phyloP scores from a whole-genome alignment of 1,140 invertebrate species.

The Cherax quadricarinatus region DNA sequence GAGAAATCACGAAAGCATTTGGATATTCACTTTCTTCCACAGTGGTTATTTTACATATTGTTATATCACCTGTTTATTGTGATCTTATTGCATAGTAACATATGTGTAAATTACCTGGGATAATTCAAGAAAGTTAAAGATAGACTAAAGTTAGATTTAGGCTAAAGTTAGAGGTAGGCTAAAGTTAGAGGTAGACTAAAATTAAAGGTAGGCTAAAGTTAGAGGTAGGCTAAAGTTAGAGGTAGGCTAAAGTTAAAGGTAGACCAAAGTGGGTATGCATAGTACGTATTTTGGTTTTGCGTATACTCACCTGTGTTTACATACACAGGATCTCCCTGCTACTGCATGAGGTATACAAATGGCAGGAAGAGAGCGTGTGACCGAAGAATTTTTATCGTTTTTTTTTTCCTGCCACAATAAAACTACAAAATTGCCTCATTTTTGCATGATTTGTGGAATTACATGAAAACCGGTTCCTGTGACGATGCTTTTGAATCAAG shows the following conservation, averaged over 20 bases:
- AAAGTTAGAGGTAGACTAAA: neutral
- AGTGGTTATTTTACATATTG: no score
- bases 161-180: neutral
- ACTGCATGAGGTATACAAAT: neutral
- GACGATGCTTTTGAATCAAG: neutral
- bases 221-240: neutral
- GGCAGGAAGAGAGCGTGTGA: neutral
- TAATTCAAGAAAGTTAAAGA: neutral
- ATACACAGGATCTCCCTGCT: neutral
- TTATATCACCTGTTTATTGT: no score
- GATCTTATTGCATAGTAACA: no score
- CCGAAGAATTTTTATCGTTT: neutral
- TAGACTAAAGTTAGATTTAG: no score
- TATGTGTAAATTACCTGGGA: no score
- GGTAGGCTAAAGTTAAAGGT: neutral
- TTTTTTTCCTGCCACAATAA: conserved; percentile 5
- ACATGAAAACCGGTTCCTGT: conserved; percentile 9
- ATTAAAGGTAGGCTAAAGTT: no score
- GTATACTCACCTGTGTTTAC: neutral
- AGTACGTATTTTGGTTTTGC: neutral
- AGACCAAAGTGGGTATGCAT: no score
- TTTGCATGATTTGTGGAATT: conserved; percentile 30
- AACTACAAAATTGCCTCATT: conserved; percentile 21
- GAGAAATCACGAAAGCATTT: no score
- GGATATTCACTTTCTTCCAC: no score